Base-by-base conservation (phyloP, 2,888 invertebrate genomes). In the Platycheirus rosarum region DNA sequence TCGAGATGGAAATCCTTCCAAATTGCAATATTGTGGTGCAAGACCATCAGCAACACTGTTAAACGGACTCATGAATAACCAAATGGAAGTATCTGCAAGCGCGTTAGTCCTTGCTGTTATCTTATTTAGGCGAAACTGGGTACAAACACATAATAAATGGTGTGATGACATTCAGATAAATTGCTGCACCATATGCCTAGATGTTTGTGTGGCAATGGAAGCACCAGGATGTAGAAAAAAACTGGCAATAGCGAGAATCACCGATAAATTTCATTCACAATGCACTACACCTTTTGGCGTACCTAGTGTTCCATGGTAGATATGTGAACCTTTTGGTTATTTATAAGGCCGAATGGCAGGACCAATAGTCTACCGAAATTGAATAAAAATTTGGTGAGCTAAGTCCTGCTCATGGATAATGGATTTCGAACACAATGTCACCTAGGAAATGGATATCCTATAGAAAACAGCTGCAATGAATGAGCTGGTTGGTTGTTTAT, bases 131-230 rank as follows among this genome's bases (percentile, higher is more conserved):
- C 13, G n/a, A 44, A 42, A 66, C 49, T n/a, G 40, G 40, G 48
- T n/a, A 26, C 44, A 65, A 65, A 46, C 48, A 55, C 16, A 57
- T 37, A 60, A 60, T 51, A 48, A 75, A 75, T 42, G 16, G 57
- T 18, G 62, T 14, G 37, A 62, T 53, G 75, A 69, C 75, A 76
- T 62, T 53, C 62, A 26, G 46, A 75, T 75, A 60, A 75, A 75
- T 60, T 68, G 35, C 35, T 26, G 32, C 32, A 32, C 60, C 44
- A 11, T 20, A 62, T 68, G 44, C 26, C 35, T 74, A 23, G 20
- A 18, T 35, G n/a, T 53, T 37, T 13, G 14, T 11, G 11, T 40
- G 35, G 23, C 20, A 32, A 23, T 55, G 13, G 6, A 55, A 40
- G 1, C 9, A 5, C 20, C 0, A 5, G 29, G 11, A 14, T 23